Evolutionary conservation across 2,797 vertebrate genomes (phyloP).

Genomic region (Eupleurogrammus muticus): DNA sequence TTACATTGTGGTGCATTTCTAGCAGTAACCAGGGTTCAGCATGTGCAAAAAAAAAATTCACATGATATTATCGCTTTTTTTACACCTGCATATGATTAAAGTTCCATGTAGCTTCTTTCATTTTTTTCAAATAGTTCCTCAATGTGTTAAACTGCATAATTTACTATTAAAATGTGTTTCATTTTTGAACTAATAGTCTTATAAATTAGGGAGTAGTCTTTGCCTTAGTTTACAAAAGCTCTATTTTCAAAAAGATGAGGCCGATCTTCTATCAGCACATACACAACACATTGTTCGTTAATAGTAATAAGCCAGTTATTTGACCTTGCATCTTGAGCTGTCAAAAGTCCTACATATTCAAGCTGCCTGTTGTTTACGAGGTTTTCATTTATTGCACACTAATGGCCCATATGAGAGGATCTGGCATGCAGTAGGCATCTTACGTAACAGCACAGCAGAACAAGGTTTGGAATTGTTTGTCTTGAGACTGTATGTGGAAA

Average conservation of each 20-base stretch:
- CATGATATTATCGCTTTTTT: too few species aligned
- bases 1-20: too few species aligned
- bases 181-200: too few species aligned
- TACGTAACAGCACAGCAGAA: not conserved
- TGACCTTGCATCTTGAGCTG: not conserved
- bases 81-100: too few species aligned
- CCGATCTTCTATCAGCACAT: too few species aligned
- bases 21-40: too few species aligned
- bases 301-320: not conserved
- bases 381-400: conserved; percentile 9
- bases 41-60: too few species aligned
- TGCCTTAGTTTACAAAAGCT: not conserved
- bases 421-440: not conserved
- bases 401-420: not conserved
- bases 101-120: too few species aligned
- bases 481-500: not conserved
- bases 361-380: not conserved
- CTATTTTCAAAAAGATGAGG: not conserved
- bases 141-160: not conserved
- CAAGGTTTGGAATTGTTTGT: not conserved
- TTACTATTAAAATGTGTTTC: not conserved
- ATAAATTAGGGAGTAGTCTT: not conserved
- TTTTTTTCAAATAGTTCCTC: conserved; percentile 3
- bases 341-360: conserved; percentile 2
- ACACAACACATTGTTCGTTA: not conserved